Conservation (phyloP, 2,797 vertebrate species). For the Myotis findleyi region DNA sequence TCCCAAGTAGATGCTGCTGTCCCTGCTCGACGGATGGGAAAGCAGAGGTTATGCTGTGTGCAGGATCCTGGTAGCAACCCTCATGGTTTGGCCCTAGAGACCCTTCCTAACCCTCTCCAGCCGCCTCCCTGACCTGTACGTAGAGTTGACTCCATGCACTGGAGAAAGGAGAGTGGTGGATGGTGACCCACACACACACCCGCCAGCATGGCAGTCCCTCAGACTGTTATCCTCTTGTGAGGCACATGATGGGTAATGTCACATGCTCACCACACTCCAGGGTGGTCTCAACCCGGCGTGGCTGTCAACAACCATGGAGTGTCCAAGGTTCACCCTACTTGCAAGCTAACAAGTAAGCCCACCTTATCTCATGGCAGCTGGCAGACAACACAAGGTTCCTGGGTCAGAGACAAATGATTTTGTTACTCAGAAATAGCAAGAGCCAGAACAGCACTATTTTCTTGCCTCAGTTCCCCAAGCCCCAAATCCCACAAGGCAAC, state of each 20-base stretch:
- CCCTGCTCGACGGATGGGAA: not conserved
- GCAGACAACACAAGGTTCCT: not conserved
- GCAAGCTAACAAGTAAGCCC: not conserved
- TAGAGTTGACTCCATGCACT: not conserved
- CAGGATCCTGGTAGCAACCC: not conserved
- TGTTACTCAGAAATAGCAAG: not conserved
- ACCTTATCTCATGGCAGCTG: not conserved
- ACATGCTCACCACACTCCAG: too few species aligned
- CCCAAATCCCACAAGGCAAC: not conserved
- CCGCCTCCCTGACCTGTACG: not conserved
- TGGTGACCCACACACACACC: not conserved
- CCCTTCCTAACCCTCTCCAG: not conserved
- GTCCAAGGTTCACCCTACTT: not conserved
- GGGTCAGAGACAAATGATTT: not conserved
- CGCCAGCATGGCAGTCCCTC: not conserved
- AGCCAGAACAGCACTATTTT: not conserved
- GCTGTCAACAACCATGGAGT: not conserved
- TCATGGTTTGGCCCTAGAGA: not conserved
- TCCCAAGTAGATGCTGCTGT: not conserved
- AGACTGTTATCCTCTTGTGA: not conserved
- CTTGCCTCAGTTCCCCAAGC: not conserved
- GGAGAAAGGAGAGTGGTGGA: not conserved
- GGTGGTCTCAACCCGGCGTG: not conserved
- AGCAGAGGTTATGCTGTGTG: not conserved
- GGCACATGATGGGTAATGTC: fast-evolving